Evolutionary conservation across 2,113 vertebrate genomes (phyloP).

Genomic region (Ornithorhynchus anatinus): DNA sequence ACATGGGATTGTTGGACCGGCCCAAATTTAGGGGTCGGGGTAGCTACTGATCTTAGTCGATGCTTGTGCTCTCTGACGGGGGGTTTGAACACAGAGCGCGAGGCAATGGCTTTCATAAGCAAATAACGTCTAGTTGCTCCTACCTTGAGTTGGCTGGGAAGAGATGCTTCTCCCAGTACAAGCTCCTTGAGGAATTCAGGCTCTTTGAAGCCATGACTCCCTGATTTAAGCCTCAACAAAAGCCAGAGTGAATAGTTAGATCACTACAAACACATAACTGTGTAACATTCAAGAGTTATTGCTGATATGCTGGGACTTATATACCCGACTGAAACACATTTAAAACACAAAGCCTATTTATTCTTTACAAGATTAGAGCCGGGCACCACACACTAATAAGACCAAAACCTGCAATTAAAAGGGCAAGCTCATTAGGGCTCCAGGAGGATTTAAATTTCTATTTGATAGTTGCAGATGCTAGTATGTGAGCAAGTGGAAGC

Average conservation of each 20-base stretch:
- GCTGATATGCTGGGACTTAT: background rate
- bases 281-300: slow-evolving; percentile 24
- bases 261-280: slow-evolving; percentile 3
- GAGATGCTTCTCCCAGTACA: background rate
- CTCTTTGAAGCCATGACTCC: too few species aligned
- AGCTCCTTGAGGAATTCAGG: background rate
- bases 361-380: slow-evolving; percentile 20
- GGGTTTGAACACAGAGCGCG: too few species aligned
- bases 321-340: background rate
- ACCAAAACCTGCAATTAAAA: background rate
- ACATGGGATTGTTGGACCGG: too few species aligned
- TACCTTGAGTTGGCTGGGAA: background rate
- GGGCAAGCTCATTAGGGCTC: background rate
- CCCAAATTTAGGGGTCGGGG: too few species aligned
- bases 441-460: background rate
- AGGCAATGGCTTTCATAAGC: background rate
- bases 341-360: slow-evolving; percentile 3
- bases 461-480: slow-evolving; percentile 19
- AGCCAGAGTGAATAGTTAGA: background rate
- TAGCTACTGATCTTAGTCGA: background rate
- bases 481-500: slow-evolving; percentile 26
- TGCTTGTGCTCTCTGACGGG: background rate
- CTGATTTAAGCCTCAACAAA: background rate
- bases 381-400: background rate
- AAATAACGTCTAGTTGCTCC: background rate